A percentile compares a stretch with the other conserved stretches of the same genome.
Evolutionary conservation across 1,140 invertebrate species (phyloP).

Genomic region (Aphelenchoides avenae): DNA sequence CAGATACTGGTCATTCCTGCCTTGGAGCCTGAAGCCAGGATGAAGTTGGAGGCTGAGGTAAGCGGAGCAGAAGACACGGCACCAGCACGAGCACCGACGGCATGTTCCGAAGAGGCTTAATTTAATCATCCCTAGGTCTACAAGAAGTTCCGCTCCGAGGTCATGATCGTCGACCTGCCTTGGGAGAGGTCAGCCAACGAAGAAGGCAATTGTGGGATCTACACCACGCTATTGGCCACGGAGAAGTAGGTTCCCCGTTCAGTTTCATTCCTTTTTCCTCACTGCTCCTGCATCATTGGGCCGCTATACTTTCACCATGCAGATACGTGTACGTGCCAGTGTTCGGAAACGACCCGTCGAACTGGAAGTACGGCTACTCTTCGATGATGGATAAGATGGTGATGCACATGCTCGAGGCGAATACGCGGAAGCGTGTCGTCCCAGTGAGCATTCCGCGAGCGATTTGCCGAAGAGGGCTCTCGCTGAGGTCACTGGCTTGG

Average conservation of each 20-base stretch:
- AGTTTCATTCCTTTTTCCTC: not conserved
- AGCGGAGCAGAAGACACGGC: constrained; percentile 13
- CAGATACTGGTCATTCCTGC: constrained; percentile 33
- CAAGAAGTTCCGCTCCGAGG: constrained; percentile 27
- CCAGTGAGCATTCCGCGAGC: constrained; percentile 40
- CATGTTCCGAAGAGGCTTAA: no score
- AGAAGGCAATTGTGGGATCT: constrained; percentile 46
- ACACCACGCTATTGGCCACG: constrained; percentile 41
- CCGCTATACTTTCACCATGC: not conserved
- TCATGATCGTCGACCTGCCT: constrained; percentile 45
- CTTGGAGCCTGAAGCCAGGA: constrained; percentile 10
- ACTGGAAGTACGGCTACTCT: constrained; percentile 44
- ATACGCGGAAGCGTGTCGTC: constrained; percentile 38
- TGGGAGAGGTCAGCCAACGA: constrained; percentile 16
- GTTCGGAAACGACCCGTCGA: constrained; percentile 42
- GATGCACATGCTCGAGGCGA: constrained; percentile 40
- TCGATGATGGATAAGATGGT: constrained; percentile 51
- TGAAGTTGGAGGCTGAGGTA: constrained; percentile 3
- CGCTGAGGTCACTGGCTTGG: constrained; percentile 38
- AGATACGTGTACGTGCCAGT: constrained; percentile 47
- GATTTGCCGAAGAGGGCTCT: constrained; percentile 43
- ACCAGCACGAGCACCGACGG: constrained; percentile 27
- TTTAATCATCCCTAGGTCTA: constrained; percentile 26
- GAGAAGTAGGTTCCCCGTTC: constrained; percentile 50
- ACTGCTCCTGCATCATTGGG: no score